Evolutionary conservation across 2,113 vertebrate species (phyloP), one percentile per base, ranked within the genome.

Genomic region (Glaucidium brasilianum): DNA sequence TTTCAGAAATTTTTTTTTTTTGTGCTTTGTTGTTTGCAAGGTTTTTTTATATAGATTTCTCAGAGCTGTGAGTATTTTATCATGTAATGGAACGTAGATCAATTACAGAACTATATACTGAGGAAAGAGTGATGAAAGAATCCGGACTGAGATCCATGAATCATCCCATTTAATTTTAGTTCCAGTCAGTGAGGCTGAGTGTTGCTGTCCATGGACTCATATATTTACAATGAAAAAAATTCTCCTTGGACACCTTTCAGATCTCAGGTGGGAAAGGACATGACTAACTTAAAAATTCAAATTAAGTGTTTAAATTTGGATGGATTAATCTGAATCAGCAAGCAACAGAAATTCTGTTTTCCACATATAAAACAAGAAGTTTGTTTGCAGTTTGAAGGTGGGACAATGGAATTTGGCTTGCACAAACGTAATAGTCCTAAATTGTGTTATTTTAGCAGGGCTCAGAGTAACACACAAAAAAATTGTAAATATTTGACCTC

Each of bases 301-400:
- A 64, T 35, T 45, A 41, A 17, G 3, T 50, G 1, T 53, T 92
- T 58, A 10, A 53, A 41, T 25, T 32, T 85, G 10, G 9, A 7
- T 47, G 5, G 1, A n/a, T 59, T 68, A 12, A 63, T 50, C 19
- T 45, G 12, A 19, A 75, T 9, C 4, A 59, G 3, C 6, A 47
- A 59, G 1, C 1, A n/a, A 37, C 6, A 45, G 67, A 27, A 29
- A 21, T 16, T 78, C 12, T 27, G 4, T 37, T 85, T 58, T 11
- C 4, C 1, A 8, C 7, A 3, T 5, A 32, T 4, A 50, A 77
- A 7, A 11, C 2, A 6, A 71, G 9, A 37, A 15, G 1, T 53
- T 29, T n/a, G 11, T 16, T 50, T 49, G 5, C 8, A 56, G 45
- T 49, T 53, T 63, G 17, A 30, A 85, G 18, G 53, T 34, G 7